phyloP scores from a whole-genome alignment of 2,113 vertebrate species.

The Lamprotornis superbus region DNA sequence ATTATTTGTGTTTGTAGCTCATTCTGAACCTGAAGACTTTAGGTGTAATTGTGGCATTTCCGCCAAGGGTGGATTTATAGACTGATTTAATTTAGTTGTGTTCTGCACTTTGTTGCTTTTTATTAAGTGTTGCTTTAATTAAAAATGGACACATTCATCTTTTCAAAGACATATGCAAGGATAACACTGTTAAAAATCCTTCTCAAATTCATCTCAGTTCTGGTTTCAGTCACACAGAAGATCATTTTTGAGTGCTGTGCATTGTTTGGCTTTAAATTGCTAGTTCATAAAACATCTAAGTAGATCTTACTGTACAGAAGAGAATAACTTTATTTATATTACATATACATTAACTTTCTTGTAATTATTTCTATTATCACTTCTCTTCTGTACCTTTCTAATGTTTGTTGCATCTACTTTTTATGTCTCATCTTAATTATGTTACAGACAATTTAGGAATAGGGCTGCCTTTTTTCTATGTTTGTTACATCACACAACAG shows the following conservation, averaged over 20 bases:
- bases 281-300: background rate
- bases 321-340: background rate
- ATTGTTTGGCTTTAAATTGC: background rate
- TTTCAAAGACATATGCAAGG: background rate
- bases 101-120: background rate
- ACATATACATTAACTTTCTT: background rate
- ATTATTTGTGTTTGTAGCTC: background rate
- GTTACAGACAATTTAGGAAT: background rate
- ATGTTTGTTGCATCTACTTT: background rate
- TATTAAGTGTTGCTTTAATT: background rate
- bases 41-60: background rate
- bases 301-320: background rate
- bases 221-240: background rate
- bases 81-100: background rate
- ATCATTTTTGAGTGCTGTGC: background rate
- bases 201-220: background rate
- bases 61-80: background rate
- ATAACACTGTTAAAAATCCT: background rate
- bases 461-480: background rate
- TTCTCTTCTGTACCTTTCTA: background rate
- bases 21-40: background rate
- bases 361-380: background rate
- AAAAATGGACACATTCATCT: background rate
- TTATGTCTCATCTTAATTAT: constrained; percentile 4
- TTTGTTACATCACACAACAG: constrained; percentile 3